A percentile compares a stretch with the other conserved stretches of the same genome.
Conservation (phyloP, 2,888 invertebrate genomes). For the Temnothorax unifasciatus region DNA sequence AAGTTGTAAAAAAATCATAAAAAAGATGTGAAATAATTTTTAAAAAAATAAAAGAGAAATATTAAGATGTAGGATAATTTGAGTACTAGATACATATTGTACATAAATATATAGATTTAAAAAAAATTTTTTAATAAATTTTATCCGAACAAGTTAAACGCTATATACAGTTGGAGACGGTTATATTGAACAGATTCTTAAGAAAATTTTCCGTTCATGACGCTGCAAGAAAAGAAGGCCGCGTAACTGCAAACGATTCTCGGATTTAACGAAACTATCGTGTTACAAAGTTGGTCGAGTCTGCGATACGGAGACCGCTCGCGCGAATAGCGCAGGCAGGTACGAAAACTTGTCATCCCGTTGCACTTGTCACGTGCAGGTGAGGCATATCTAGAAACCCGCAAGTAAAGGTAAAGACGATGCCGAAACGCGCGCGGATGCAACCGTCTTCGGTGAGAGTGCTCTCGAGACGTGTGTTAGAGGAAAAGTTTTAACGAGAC, state of each 20-base stretch:
- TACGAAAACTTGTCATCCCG: conserved; percentile 46
- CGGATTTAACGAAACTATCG: not conserved
- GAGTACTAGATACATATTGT: not conserved
- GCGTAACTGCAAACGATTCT: not conserved
- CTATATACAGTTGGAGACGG: not conserved
- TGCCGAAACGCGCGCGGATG: conserved; percentile 61
- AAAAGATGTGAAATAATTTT: not conserved
- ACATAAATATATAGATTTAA: no score
- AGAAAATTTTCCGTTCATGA: not conserved
- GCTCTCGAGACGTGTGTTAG: conserved; percentile 66
- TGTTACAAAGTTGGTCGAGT: conserved; percentile 8
- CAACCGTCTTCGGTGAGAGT: conserved; percentile 66
- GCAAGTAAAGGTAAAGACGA: conserved; percentile 54
- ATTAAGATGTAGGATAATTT: not conserved
- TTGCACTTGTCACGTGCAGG: conserved; percentile 64
- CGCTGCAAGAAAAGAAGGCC: not conserved
- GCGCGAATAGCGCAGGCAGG: not conserved
- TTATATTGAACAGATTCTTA: not conserved
- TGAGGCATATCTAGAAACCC: conserved; percentile 48
- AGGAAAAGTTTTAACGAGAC: conserved; percentile 84
- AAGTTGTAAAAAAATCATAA: not conserved
- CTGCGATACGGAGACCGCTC: not conserved
- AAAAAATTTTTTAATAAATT: not conserved
- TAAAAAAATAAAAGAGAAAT: not conserved
- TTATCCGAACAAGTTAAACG: not conserved